These are phyloP conservation scores for Pentamera pediparva DNA, from an alignment of 53 echinoderm and acorn worm genomes.

Conservation along the genomic window DNA sequence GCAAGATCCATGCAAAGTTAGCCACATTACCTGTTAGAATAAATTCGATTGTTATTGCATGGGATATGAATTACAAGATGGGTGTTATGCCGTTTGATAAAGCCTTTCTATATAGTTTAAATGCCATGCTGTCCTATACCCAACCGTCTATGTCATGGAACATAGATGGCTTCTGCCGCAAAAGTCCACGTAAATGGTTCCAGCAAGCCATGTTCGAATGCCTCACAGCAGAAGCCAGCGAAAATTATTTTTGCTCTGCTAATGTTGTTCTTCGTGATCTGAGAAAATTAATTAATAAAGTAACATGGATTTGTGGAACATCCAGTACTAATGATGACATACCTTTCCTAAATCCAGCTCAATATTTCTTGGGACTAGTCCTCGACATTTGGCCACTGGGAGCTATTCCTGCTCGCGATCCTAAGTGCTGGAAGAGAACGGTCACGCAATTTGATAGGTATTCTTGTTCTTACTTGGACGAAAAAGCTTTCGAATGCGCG, in stretches of 20 bases:
- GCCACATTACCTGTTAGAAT: not conserved
- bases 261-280: not conserved
- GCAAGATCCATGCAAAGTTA: not conserved
- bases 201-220: not conserved
- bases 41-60: not conserved
- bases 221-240: not conserved
- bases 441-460: not conserved
- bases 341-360: not conserved
- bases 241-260: not conserved
- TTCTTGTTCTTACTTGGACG: not conserved
- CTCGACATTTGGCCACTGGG: not conserved
- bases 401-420: not conserved
- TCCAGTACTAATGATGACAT: not conserved
- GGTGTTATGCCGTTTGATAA: not conserved
- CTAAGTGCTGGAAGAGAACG: not conserved
- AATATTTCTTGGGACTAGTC: not conserved
- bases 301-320: not conserved
- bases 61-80: not conserved
- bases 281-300: not conserved
- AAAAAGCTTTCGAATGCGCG: not conserved
- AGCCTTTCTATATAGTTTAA: not conserved
- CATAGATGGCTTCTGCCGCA: not conserved
- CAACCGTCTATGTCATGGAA: not conserved
- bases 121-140: not conserved
- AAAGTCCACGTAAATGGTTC: not conserved